These are phyloP conservation scores for Carabus problematicus DNA, from an alignment of 2,888 invertebrate genomes.

Conservation along the genomic window DNA sequence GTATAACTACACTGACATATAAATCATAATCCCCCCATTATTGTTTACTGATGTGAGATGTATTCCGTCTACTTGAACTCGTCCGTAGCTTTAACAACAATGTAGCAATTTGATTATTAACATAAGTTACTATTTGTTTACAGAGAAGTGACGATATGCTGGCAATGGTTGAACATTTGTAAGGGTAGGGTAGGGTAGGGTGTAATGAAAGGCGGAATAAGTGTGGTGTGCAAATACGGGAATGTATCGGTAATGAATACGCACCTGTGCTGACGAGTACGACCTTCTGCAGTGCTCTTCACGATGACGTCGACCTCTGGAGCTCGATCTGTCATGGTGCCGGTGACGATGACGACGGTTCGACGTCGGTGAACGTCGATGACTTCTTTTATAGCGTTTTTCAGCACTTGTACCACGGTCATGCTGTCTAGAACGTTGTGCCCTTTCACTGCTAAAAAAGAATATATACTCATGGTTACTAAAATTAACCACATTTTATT, in stretches of 20 bases:
- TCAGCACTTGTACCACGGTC: constrained; percentile 81
- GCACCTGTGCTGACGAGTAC: constrained; percentile 61
- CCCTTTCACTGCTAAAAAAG: constrained; percentile 66
- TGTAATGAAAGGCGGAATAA: not conserved
- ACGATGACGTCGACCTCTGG: constrained; percentile 56
- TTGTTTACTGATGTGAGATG: too few relatives aligned
- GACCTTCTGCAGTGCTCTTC: constrained; percentile 63
- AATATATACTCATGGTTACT: not conserved
- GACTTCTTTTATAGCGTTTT: constrained; percentile 84
- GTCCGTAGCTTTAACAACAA: too few relatives aligned
- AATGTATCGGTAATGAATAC: constrained; percentile 45
- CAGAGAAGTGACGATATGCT: not conserved
- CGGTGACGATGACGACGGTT: constrained; percentile 77
- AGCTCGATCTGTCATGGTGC: constrained; percentile 61
- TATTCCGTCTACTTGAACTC: too few relatives aligned
- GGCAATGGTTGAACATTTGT: not conserved
- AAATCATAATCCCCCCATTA: too few relatives aligned
- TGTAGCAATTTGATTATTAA: too few relatives aligned
- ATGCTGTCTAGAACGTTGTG: constrained; percentile 66
- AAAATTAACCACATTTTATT: too few relatives aligned
- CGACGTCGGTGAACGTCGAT: constrained; percentile 81
- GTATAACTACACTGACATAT: too few relatives aligned
- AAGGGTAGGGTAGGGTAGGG: not conserved
- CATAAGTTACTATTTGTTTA: too few relatives aligned
- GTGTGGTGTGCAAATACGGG: not conserved